Conservation (phyloP, 2,113 vertebrate genomes). For the Ascaphus truei region DNA sequence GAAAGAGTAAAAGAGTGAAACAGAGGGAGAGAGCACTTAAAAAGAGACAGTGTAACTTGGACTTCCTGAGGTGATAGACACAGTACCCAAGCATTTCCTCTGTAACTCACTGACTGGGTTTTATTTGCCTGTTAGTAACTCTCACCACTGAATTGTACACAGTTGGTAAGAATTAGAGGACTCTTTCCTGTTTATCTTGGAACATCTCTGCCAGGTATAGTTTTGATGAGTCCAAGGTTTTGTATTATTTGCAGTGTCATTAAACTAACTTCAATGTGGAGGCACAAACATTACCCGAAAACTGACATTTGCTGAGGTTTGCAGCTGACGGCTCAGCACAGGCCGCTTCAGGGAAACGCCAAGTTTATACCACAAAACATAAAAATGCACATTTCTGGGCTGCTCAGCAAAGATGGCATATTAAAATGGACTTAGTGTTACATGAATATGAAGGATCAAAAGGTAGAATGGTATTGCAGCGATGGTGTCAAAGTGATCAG, state of each 20-base stretch:
- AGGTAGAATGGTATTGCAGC: background rate
- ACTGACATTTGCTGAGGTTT: background rate
- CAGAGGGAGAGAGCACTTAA: too few relatives aligned
- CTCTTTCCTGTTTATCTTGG: background rate
- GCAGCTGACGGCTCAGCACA: background rate
- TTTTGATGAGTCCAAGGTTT: background rate
- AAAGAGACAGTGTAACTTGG: too few relatives aligned
- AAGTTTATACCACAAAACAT: background rate
- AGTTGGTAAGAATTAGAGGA: background rate
- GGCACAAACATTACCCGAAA: background rate
- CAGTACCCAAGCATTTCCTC: too few relatives aligned
- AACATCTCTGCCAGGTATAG: background rate
- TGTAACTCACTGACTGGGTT: background rate
- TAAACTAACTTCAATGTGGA: constrained; percentile 1
- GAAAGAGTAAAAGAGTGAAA: too few relatives aligned
- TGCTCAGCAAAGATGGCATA: background rate
- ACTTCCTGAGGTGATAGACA: too few relatives aligned
- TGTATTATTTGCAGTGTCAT: constrained; percentile 16
- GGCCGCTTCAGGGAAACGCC: background rate
- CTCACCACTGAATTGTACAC: background rate
- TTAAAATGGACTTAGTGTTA: background rate
- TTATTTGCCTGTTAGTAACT: background rate
- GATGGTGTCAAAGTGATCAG: background rate
- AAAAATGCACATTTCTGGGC: constrained; percentile 10
- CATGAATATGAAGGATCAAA: constrained; percentile 18